Percentiles rank a stretch among this genome's conserved stretches.
Conservation (phyloP, 2,888 invertebrate genomes). For the Conops quadrifasciatus region DNA sequence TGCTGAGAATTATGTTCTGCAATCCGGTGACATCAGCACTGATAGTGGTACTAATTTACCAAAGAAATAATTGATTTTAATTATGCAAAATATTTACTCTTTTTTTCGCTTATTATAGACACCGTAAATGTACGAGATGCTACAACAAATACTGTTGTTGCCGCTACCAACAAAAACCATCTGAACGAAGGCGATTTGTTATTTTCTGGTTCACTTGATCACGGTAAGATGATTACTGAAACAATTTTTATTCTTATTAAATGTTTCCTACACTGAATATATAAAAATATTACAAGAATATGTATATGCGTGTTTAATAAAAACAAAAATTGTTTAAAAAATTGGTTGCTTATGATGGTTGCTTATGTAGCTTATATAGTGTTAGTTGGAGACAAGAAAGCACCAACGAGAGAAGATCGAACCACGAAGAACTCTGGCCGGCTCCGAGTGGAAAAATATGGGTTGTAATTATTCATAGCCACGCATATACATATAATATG, state of each 20-base stretch:
- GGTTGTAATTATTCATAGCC: too few species aligned
- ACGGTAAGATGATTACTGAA: conserved; percentile 51
- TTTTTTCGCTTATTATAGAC: conserved; percentile 17
- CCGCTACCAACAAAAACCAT: conserved; percentile 41
- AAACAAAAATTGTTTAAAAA: too few species aligned
- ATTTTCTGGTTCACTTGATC: conserved; percentile 59
- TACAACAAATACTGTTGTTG: conserved; percentile 41
- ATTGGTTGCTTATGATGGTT: too few species aligned
- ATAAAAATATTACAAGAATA: too few species aligned
- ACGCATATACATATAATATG: too few species aligned
- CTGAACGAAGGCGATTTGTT: conserved; percentile 52
- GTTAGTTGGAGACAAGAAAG: too few species aligned
- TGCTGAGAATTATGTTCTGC: conserved; percentile 81
- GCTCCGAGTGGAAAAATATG: too few species aligned
- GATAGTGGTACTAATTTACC: conserved; percentile 53
- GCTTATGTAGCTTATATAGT: too few species aligned
- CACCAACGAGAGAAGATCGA: too few species aligned
- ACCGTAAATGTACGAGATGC: conserved; percentile 30
- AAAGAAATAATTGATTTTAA: conserved; percentile 12
- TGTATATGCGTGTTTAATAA: too few species aligned
- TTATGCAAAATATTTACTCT: neutral
- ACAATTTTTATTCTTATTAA: conserved; percentile 7
- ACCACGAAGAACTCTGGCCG: too few species aligned
- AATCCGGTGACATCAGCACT: conserved; percentile 69
- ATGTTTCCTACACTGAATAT: too few species aligned